A percentile compares a stretch with the other conserved stretches of the same genome.
phyloP scores from a whole-genome alignment of 2,797 vertebrate species.

The Eupleurogrammus muticus region DNA sequence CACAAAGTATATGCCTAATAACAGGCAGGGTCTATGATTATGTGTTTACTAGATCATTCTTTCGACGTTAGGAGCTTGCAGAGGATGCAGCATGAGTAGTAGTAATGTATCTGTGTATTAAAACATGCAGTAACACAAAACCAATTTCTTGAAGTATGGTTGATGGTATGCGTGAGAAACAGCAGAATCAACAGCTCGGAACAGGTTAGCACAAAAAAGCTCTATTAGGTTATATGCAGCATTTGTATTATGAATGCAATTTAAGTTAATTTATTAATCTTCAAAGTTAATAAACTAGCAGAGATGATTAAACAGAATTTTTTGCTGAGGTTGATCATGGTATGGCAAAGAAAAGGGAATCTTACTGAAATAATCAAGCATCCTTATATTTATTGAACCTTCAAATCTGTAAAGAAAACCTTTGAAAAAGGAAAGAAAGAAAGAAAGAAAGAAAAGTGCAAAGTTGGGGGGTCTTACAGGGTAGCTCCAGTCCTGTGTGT shows the following conservation, averaged over 20 bases:
- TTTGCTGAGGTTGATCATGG: conserved; percentile 3
- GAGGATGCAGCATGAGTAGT: conserved; percentile 57
- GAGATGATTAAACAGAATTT: neutral
- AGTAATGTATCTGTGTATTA: conserved; percentile 42
- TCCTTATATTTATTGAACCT: neutral
- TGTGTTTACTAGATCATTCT: conserved; percentile 32
- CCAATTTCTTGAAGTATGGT: conserved; percentile 36
- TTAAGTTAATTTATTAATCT: conserved; percentile 8
- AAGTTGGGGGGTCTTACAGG: conserved; percentile 86
- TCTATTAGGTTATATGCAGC: conserved; percentile 6
- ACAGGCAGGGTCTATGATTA: conserved; percentile 23
- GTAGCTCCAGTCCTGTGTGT: conserved; percentile 94
- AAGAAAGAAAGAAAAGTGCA: neutral
- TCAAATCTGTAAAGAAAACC: conserved; percentile 22
- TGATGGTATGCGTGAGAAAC: conserved; percentile 63
- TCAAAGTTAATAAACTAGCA: conserved; percentile 15
- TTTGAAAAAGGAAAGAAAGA: neutral
- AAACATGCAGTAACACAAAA: conserved; percentile 67
- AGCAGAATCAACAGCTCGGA: conserved; percentile 39
- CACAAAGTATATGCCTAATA: conserved; percentile 11
- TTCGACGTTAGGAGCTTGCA: conserved; percentile 47
- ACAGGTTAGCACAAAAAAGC: conserved; percentile 41
- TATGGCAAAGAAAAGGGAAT: conserved; percentile 11
- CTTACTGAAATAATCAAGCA: conserved; percentile 16
- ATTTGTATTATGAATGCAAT: conserved; percentile 15